These are phyloP conservation scores for Dreissena polymorpha DNA, from an alignment of 1,140 invertebrate genomes.

Conservation along the genomic window DNA sequence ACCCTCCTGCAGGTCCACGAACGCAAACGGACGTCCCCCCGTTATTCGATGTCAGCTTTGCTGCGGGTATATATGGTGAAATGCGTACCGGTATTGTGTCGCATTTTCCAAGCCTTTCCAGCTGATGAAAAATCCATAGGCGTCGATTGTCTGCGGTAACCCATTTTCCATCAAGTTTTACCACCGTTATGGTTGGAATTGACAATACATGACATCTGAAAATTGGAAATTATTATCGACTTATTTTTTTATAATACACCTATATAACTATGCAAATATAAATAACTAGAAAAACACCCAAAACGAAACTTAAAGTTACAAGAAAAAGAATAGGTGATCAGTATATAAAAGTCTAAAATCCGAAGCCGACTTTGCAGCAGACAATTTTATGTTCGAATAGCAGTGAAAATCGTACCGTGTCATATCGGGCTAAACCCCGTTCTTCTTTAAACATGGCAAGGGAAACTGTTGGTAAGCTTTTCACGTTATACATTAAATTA, in stretches of 20 bases:
- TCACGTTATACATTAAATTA: too few species aligned
- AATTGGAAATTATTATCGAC: neutral
- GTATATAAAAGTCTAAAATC: neutral
- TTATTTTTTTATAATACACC: neutral
- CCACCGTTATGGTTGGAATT: slow-evolving; percentile 14
- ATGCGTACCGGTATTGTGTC: neutral
- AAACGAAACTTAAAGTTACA: too few species aligned
- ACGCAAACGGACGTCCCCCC: too few species aligned
- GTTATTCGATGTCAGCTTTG: too few species aligned
- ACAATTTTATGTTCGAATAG: neutral
- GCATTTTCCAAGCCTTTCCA: slow-evolving; percentile 33
- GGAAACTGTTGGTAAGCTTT: too few species aligned
- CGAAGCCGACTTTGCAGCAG: neutral
- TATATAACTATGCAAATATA: too few species aligned
- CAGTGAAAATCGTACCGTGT: neutral
- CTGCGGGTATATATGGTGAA: too few species aligned
- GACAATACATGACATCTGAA: neutral
- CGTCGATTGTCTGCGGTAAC: slow-evolving; percentile 15
- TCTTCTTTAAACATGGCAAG: neutral
- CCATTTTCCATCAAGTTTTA: neutral
- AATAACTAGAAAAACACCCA: too few species aligned
- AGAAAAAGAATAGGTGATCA: neutral
- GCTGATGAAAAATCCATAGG: slow-evolving; percentile 19
- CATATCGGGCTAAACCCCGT: neutral
- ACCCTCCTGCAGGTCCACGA: too few species aligned